These are phyloP conservation scores for Turritopsis rubra DNA, from an alignment of 30 jellyfish, hydroid and myxozoan species.

Conservation along the genomic window DNA sequence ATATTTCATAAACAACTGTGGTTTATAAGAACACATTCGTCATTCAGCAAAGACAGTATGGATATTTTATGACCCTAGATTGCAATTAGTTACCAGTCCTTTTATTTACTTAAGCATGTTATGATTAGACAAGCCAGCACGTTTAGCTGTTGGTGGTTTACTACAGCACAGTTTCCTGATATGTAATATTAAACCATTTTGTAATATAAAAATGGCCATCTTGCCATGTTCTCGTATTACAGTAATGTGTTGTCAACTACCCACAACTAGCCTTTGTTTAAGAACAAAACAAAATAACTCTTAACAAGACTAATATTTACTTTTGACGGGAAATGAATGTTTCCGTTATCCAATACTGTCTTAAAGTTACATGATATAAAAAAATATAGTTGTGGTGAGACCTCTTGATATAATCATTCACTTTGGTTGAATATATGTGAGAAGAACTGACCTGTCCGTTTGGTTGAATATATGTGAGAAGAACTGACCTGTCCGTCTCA, in stretches of 20 bases:
- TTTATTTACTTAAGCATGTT: not conserved
- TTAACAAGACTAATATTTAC: not conserved
- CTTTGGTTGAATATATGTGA: not conserved
- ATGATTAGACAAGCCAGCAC: not conserved
- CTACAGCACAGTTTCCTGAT: not conserved
- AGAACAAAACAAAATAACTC: too few relatives aligned
- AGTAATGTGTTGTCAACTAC: not conserved
- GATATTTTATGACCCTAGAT: not conserved
- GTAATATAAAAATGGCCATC: not conserved
- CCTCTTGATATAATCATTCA: not conserved
- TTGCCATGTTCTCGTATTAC: not conserved
- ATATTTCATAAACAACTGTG: not conserved
- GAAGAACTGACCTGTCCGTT: not conserved
- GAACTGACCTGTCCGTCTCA: slow-evolving; percentile 5
- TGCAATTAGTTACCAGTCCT: not conserved
- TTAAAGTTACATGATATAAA: too few relatives aligned
- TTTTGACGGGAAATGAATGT: not conserved
- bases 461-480: not conserved
- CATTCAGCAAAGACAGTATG: not conserved
- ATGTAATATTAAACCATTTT: too few relatives aligned
- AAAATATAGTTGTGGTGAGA: not conserved
- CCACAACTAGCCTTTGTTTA: not conserved
- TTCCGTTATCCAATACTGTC: too few relatives aligned
- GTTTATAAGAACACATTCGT: not conserved
- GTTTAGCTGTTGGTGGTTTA: not conserved